Evolutionary conservation across 1,140 invertebrate species (phyloP).

Genomic region (Marisa cornuarietis): DNA sequence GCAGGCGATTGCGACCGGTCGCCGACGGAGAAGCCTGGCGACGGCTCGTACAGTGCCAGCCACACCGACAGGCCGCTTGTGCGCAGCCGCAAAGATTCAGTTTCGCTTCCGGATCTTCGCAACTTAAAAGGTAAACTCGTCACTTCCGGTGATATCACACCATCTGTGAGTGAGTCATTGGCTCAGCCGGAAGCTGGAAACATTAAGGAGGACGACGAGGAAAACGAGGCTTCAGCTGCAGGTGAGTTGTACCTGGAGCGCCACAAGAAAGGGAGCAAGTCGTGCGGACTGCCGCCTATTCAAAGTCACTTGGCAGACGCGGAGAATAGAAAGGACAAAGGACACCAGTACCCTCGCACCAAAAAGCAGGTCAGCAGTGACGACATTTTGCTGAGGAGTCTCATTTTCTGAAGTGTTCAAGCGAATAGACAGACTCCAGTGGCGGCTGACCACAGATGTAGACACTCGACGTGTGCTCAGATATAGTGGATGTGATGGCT

Average conservation of each 20-base stretch:
- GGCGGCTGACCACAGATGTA: too few species aligned
- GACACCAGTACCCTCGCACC: neutral
- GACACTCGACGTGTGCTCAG: too few species aligned
- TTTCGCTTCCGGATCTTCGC: conserved; percentile 42
- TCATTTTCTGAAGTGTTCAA: neutral
- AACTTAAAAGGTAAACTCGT: conserved; percentile 33
- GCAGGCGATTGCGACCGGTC: too few species aligned
- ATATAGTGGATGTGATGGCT: too few species aligned
- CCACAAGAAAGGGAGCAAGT: conserved; percentile 1
- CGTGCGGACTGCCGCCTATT: conserved; percentile 12
- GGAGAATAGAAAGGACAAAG: conserved; percentile 4
- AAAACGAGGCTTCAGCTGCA: neutral
- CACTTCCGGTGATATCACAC: conserved; percentile 35
- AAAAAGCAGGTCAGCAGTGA: conserved; percentile 9
- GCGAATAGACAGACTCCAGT: too few species aligned
- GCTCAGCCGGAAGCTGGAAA: neutral
- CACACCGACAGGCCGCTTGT: neutral
- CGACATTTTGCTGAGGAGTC: conserved; percentile 5
- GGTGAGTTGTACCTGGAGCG: neutral
- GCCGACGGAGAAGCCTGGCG: too few species aligned
- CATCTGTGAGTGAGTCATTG: neutral
- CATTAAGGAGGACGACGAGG: neutral
- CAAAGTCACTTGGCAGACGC: conserved; percentile 8
- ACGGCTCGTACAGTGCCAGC: too few species aligned
- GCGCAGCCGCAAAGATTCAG: conserved; percentile 24